These are phyloP conservation scores for Trematomus bernacchii DNA, from an alignment of 2,797 vertebrate genomes.

Conservation along the genomic window DNA sequence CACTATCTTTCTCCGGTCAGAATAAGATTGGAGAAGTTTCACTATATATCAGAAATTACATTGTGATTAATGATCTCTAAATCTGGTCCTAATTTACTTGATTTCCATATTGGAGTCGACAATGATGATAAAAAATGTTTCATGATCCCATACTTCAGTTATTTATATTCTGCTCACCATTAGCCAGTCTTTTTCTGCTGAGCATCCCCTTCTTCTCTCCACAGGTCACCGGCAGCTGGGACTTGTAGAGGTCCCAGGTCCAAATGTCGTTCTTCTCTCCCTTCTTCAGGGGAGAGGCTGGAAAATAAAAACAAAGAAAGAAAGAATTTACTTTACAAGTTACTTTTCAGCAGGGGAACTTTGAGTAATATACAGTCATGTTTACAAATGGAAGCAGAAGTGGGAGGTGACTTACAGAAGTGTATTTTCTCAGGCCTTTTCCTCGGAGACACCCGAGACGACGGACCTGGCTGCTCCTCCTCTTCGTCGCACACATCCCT, in stretches of 20 bases:
- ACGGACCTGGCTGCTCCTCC: slow-evolving; percentile 59
- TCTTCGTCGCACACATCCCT: background rate
- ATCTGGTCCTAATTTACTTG: background rate
- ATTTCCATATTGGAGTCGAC: background rate
- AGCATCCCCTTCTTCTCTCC: slow-evolving; percentile 48
- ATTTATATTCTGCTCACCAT: slow-evolving; percentile 60
- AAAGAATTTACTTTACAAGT: background rate
- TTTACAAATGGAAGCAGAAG: background rate
- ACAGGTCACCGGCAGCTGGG: slow-evolving; percentile 77
- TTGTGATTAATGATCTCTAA: background rate
- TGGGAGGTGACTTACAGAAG: slow-evolving; percentile 69
- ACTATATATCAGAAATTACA: background rate
- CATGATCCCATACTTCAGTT: background rate
- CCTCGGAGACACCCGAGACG: slow-evolving; percentile 50
- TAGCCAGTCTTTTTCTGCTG: slow-evolving; percentile 58
- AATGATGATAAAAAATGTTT: background rate
- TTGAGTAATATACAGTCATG: background rate
- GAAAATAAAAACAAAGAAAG: background rate
- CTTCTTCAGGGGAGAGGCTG: slow-evolving; percentile 73
- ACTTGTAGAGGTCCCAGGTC: slow-evolving; percentile 70
- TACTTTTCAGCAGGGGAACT: background rate
- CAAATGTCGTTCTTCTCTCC: slow-evolving; percentile 66
- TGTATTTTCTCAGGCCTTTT: slow-evolving; percentile 52
- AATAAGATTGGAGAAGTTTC: background rate
- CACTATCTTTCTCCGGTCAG: background rate